Conservation (phyloP, 2,888 invertebrate species). For the Poecilobothrus nobilitatus region DNA sequence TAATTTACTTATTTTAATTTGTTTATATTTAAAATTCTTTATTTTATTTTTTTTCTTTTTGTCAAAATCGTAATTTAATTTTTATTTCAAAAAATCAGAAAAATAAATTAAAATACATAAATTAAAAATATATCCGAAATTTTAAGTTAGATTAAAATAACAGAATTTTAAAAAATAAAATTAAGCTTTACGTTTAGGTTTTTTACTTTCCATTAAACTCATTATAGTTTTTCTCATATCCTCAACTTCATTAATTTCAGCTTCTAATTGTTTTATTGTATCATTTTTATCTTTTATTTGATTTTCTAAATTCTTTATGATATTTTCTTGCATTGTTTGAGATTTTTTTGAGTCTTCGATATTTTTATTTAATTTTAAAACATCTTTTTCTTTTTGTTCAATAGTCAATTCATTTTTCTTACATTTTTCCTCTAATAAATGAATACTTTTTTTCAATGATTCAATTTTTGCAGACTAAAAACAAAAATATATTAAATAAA, state of each 20-base stretch:
- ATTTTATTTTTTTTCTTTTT: too few species aligned
- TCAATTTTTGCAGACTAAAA: slow-evolving; percentile 11
- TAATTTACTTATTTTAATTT: too few species aligned
- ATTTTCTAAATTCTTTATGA: slow-evolving; percentile 37
- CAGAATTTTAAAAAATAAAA: too few species aligned
- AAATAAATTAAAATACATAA: too few species aligned
- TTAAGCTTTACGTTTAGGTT: slow-evolving; percentile 36
- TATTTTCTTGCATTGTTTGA: slow-evolving; percentile 37
- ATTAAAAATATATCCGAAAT: too few species aligned
- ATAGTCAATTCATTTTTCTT: slow-evolving; percentile 33
- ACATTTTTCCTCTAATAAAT: slow-evolving; percentile 35
- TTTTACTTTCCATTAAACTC: slow-evolving; percentile 43
- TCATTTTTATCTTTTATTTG: slow-evolving; percentile 41
- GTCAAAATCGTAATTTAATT: too few species aligned
- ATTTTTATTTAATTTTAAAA: slow-evolving; percentile 34
- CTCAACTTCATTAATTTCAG: slow-evolving; percentile 39
- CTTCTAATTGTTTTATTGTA: slow-evolving; percentile 35
- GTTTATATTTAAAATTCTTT: too few species aligned
- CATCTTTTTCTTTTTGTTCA: slow-evolving; percentile 37
- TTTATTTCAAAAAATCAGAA: too few species aligned
- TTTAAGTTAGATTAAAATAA: too few species aligned
- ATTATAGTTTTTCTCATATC: slow-evolving; percentile 41
- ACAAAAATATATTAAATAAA: not conserved
- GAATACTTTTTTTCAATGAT: slow-evolving; percentile 35
- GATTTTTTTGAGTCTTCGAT: slow-evolving; percentile 39